Evolutionary conservation across 2,888 invertebrate species (phyloP), one percentile per base, ranked within the genome.

Genomic region (Schizotus pectinicornis): DNA sequence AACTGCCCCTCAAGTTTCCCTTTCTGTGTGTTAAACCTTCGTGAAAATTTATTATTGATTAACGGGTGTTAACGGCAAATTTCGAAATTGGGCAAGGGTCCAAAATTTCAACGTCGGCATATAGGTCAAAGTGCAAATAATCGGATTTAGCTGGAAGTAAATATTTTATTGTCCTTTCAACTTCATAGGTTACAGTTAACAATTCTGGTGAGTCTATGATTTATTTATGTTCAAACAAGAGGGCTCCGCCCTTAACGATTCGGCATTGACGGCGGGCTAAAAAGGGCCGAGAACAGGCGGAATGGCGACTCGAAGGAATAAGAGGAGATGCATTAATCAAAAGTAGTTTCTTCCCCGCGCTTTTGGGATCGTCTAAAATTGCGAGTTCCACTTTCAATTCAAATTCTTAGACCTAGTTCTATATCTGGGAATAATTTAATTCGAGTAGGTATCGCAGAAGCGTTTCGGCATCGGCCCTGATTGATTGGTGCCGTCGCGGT

Each of bases 261-360:
- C 47, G 22, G 49, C 47, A 41, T 61, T 58, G 57, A 58, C 43
- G 56, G 34, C 49, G 31, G 39, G 12, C 51, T 56, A 47, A 56
- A 63, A 59, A 61, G 59, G 37, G 38, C 42, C 53, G 58, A 65
- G 59, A 62, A 58, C 62, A 56, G 57, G 58, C 49, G 50, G 56
- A 62, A 61, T 64, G 62, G 59, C 60, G 63, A 63, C 65, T 67
- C 61, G 59, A 54, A 64, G 61, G 66, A 64, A 65, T 66, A 65
- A 62, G 54, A 56, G 61, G 57, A 64, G 67, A 64, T 64, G 67
- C 66, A 69, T 67, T 67, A 69, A 67, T 68, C 67, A 68, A 68
- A 67, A 68, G 67, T 64, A 64, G 59, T 58, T 66, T 53, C 61
- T 50, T 57, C 63, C 53, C 56, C 62, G 46, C 62, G 64, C 59